A percentile compares a stretch with the other conserved stretches of the same genome.
These are phyloP conservation scores for Drosophila subquinaria DNA, from an alignment of 2,888 invertebrate species.

Conservation along the genomic window DNA sequence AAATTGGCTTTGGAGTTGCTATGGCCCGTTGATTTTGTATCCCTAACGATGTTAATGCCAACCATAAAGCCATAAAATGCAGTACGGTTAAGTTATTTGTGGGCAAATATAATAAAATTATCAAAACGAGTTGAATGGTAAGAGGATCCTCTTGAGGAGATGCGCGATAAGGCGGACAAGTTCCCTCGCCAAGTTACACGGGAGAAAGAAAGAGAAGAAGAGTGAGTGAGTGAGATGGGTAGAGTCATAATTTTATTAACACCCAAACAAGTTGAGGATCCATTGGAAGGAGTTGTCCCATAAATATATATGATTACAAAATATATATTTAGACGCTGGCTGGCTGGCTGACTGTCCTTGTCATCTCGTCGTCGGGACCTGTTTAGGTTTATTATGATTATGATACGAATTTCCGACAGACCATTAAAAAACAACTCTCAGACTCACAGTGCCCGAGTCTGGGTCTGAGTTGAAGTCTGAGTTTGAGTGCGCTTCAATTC, in stretches of 20 bases:
- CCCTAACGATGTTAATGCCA: slow-evolving; percentile 56
- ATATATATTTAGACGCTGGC: slow-evolving; percentile 66
- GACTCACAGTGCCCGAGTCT: slow-evolving; percentile 4
- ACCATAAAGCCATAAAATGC: slow-evolving; percentile 57
- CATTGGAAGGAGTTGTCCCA: slow-evolving; percentile 65
- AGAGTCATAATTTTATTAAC: slow-evolving; percentile 74
- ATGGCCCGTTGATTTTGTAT: slow-evolving; percentile 6
- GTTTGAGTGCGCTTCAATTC: slow-evolving; percentile 71
- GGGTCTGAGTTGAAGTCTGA: neutral
- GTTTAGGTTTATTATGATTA: slow-evolving; percentile 75
- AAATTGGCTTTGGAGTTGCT: slow-evolving; percentile 40
- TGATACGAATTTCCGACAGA: slow-evolving; percentile 68
- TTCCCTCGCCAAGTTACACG: slow-evolving; percentile 17
- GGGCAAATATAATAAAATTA: slow-evolving; percentile 76
- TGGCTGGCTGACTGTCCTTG: slow-evolving; percentile 19
- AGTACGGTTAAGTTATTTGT: slow-evolving; percentile 66
- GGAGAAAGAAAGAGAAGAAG: slow-evolving; percentile 9
- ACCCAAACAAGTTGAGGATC: slow-evolving; percentile 57
- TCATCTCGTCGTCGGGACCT: slow-evolving; percentile 39
- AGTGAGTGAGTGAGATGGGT: slow-evolving; percentile 30
- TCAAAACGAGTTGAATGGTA: slow-evolving; percentile 70
- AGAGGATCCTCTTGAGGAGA: slow-evolving; percentile 62
- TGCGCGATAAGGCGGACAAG: slow-evolving; percentile 57
- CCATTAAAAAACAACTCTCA: slow-evolving; percentile 45
- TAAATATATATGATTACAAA: slow-evolving; percentile 79